These are phyloP conservation scores for Urocyon cinereoargenteus DNA, from an alignment of 2,797 vertebrate genomes.

Conservation along the genomic window DNA sequence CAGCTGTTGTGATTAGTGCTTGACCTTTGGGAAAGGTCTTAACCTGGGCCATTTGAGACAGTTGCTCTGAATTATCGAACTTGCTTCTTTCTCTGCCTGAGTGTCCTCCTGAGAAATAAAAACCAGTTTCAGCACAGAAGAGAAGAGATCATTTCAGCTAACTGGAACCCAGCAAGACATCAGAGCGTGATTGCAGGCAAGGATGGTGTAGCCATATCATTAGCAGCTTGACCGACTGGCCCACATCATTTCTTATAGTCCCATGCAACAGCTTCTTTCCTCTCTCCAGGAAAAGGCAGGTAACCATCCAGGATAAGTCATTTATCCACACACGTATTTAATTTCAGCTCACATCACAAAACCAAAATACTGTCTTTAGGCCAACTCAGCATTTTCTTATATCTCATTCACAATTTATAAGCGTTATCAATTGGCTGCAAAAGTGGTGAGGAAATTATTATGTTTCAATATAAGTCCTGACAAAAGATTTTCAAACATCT, in stretches of 20 bases:
- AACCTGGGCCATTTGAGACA: conserved; percentile 46
- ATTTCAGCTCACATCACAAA: not conserved
- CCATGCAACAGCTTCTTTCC: not conserved
- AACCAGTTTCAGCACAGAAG: not conserved
- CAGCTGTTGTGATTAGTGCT: conserved; percentile 66
- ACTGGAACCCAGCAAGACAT: not conserved
- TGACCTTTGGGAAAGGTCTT: conserved; percentile 67
- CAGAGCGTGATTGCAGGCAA: not conserved
- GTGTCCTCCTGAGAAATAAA: conserved; percentile 1
- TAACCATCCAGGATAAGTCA: not conserved
- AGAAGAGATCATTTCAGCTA: not conserved
- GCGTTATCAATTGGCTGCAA: not conserved
- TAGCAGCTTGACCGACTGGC: too few relatives aligned
- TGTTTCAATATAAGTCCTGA: not conserved
- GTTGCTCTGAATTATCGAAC: conserved; percentile 54
- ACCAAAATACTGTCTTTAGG: not conserved
- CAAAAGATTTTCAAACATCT: not conserved
- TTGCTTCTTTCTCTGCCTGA: not conserved
- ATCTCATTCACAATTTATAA: not conserved
- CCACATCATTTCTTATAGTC: not conserved
- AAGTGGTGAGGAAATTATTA: not conserved
- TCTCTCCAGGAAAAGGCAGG: not conserved
- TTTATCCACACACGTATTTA: not conserved
- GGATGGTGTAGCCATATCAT: not conserved
- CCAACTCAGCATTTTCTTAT: not conserved